phyloP scores from a whole-genome alignment of 1,140 invertebrate species.

The Caerostris darwini region DNA sequence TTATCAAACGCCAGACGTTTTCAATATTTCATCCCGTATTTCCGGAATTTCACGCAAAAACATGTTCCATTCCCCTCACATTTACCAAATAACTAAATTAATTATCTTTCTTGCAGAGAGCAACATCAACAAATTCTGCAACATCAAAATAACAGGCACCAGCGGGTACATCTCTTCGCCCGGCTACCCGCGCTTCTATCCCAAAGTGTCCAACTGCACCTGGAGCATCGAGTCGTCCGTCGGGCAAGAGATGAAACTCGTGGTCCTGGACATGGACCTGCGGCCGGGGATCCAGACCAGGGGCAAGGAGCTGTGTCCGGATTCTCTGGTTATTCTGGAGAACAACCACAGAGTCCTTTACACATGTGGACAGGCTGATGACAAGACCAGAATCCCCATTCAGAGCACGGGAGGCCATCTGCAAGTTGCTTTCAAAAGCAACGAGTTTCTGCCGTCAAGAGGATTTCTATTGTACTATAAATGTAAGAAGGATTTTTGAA shows the following conservation, averaged over 20 bases:
- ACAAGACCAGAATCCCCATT: slow-evolving; percentile 52
- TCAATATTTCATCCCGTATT: too few relatives aligned
- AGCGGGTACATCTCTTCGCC: slow-evolving; percentile 85
- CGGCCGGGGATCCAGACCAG: slow-evolving; percentile 78
- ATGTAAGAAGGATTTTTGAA: slow-evolving; percentile 80
- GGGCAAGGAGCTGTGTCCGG: slow-evolving; percentile 3
- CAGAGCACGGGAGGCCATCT: slow-evolving; percentile 31
- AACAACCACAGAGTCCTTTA: slow-evolving; percentile 37
- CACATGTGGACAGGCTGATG: slow-evolving; percentile 27
- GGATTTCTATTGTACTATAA: slow-evolving; percentile 85
- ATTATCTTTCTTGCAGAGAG: slow-evolving; percentile 57
- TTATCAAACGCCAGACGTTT: too few relatives aligned
- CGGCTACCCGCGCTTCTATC: slow-evolving; percentile 86
- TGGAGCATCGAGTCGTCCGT: slow-evolving; percentile 83
- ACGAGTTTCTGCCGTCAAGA: slow-evolving; percentile 79
- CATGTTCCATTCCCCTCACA: too few relatives aligned
- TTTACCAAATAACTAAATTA: not conserved
- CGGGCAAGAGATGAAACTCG: slow-evolving; percentile 84
- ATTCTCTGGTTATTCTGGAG: slow-evolving; percentile 51
- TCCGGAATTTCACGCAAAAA: too few relatives aligned
- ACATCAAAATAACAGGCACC: slow-evolving; percentile 39
- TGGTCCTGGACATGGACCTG: slow-evolving; percentile 84
- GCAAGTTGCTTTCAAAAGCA: slow-evolving; percentile 38
- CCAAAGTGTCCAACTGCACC: slow-evolving; percentile 82
- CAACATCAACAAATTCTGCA: slow-evolving; percentile 70